Conservation (phyloP, 2,888 invertebrate species). For the Dexiosoma caninum region DNA sequence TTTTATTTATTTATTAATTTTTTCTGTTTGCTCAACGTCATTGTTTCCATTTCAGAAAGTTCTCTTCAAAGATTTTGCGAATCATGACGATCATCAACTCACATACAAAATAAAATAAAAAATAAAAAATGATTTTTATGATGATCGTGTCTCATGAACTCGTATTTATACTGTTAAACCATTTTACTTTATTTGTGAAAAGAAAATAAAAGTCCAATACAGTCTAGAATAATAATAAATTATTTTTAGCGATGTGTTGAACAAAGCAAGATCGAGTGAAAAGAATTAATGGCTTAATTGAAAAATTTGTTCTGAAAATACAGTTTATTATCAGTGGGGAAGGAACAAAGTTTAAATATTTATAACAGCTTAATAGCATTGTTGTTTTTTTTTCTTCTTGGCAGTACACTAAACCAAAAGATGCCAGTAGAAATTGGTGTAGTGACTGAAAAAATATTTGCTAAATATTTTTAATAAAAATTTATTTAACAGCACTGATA, state of each 20-base stretch:
- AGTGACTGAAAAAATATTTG: no score
- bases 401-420: slow-evolving; percentile 2
- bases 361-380: background rate
- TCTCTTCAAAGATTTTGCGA: slow-evolving; percentile 22
- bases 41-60: background rate
- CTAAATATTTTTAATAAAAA: no score
- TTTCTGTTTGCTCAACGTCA: background rate
- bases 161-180: slow-evolving; percentile 11
- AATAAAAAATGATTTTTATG: slow-evolving; percentile 4
- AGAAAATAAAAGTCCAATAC: slow-evolving; percentile 8
- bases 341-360: background rate
- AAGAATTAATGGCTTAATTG: slow-evolving; percentile 77
- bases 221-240: slow-evolving; percentile 11
- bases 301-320: slow-evolving; percentile 73
- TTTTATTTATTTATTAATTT: no score
- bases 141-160: slow-evolving; percentile 49
- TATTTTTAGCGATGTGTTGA: slow-evolving; percentile 26
- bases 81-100: slow-evolving; percentile 10
- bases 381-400: background rate
- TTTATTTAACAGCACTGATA: no score
- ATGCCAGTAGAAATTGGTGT: background rate
- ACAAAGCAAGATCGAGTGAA: slow-evolving; percentile 66
- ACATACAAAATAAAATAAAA: background rate
- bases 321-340: slow-evolving; percentile 65
- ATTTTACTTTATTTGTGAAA: slow-evolving; percentile 15